Evolutionary conservation across 2,797 vertebrate species (phyloP), one percentile per base, ranked within the genome.

Genomic region (Melanotaenia nigrans): DNA sequence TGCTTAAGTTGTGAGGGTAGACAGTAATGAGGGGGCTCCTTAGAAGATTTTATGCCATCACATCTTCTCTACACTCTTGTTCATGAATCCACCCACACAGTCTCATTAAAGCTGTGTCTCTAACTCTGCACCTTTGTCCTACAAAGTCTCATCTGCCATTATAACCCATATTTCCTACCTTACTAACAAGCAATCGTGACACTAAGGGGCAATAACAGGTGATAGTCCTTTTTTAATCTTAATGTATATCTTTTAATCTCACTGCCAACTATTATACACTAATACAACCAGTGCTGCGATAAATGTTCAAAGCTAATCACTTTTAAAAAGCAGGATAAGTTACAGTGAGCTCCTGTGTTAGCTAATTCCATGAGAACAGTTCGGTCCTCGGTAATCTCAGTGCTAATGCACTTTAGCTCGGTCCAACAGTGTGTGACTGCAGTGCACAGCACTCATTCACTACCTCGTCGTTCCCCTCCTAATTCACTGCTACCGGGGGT

Each of bases 71-170:
- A 56, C 65, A 61, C 32, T 13, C 30, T 13, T 33, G 18, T 24
- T 33, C 20, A 16, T 28, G 42, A 68, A 81, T 82, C 54, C 72
- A 65, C 77, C 74, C 72, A 82, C 68, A 1, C 64, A 45, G 61
- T 55, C 87, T 89, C 84, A 93, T 91, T 92, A 91, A 86, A 82
- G 66, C 55, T 28, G 28, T 7, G 51, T 83, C 60, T 88, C 61
- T 32, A 71, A 71, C 67, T 65, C 54, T 49, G 64, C 64, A 78
- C 77, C 70, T 81, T 73, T 70, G 68, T 81, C 76, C 68, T 67
- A 38, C 73, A 70, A 72, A 77, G 63, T 71, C 77, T 83, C 70
- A 80, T 79, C 65, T 80, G 55, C 63, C 58, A 20, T 82, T 78
- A 82, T 54, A 75, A 82, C 74, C 58, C 75, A 73, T 74, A 79